phyloP scores from a whole-genome alignment of 2,113 vertebrate species.

The Oncorhynchus kisutch region DNA sequence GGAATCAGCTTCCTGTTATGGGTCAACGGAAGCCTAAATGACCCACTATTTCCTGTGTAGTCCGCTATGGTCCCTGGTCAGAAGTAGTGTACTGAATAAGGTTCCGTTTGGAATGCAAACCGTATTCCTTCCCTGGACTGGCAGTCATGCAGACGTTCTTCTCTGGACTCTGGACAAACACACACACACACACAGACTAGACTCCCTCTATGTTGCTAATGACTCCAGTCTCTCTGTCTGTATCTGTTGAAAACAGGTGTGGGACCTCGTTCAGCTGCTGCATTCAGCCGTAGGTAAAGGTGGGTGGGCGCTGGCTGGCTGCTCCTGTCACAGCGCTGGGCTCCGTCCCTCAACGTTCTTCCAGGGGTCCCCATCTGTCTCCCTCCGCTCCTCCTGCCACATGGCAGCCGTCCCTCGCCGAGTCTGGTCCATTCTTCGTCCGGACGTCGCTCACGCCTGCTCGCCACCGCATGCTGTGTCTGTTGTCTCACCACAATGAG shows the following conservation, averaged over 20 bases:
- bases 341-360: constrained; percentile 66
- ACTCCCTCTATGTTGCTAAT: constrained; percentile 63
- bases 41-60: too few species aligned
- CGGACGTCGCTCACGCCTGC: constrained; percentile 64
- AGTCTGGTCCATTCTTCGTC: constrained; percentile 82
- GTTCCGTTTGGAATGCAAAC: background rate
- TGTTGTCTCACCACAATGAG: constrained; percentile 80
- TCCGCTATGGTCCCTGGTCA: too few species aligned
- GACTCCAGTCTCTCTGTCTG: constrained; percentile 55
- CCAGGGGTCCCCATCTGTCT: constrained; percentile 78
- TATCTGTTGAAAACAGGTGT: constrained; percentile 82
- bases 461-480: constrained; percentile 67
- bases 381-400: constrained; percentile 62
- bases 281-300: constrained; percentile 76
- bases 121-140: constrained; percentile 66
- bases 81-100: too few species aligned
- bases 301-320: constrained; percentile 72
- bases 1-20: constrained; percentile 57
- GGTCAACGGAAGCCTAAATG: constrained; percentile 51
- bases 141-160: constrained; percentile 43
- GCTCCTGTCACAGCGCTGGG: constrained; percentile 33
- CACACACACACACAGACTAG: constrained; percentile 31
- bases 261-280: constrained; percentile 64
- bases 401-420: constrained; percentile 78
- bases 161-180: too few species aligned